Evolutionary conservation across 2,113 vertebrate species (phyloP), one percentile per base, ranked within the genome.

Genomic region (Calyptomena viridis): DNA sequence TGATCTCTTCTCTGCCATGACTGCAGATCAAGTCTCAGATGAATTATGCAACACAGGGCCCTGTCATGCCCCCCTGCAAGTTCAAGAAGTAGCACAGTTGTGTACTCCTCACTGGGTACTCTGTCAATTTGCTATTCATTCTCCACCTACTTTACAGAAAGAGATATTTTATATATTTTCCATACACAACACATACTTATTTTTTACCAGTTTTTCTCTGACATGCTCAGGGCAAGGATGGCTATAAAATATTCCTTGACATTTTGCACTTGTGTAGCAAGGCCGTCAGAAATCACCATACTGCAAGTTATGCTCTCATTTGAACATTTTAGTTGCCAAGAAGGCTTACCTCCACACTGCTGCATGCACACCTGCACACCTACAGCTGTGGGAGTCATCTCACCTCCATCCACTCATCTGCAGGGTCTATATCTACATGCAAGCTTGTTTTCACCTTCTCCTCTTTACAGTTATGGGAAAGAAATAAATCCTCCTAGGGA

Each of bases 41-140:
- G 92, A 97, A 96, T 96, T 93, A 94, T 95, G 83, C 90, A 97
- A 96, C 82, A 93, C 20, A 73, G 33, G 83, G 71, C 18, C 44
- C 42, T 71, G 16, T 30, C 52, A n/a, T 67, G 46, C 59, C 39
- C 33, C 56, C 67, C 21, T 84, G 72, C 42, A 95, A 86, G 85
- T 93, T 86, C 72, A 95, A 94, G 75, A 50, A 55, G 63, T 5
- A 63, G 33, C 47, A 86, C 42, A 90, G 68, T 40, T 94, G 88
- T 87, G 30, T 90, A 72, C 42, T 83, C 35, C 55, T 91, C 31
- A 31, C 39, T 28, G 27, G 14, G 42, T 93, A 81, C 50, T 77
- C 44, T 69, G 53, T 39, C 40, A 66, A 79, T 76, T 23, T 12
- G 8, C 12, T 63, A 35, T 67, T 89, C 10, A 10, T 83, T 86